These are phyloP conservation scores for Calidris pugnax DNA, from an alignment of 2,113 vertebrate species.

Conservation along the genomic window DNA sequence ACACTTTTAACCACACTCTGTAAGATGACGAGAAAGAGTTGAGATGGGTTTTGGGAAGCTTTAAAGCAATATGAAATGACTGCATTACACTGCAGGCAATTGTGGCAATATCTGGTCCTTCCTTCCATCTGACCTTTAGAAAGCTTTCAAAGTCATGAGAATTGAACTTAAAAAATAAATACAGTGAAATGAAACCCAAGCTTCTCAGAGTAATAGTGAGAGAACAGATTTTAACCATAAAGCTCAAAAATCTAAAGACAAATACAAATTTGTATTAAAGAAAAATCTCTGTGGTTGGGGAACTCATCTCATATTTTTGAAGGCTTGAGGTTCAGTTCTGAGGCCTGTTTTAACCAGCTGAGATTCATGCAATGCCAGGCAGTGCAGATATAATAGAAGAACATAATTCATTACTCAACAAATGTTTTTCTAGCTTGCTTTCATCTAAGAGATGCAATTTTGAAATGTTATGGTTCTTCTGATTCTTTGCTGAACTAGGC, in stretches of 20 bases:
- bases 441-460: background rate
- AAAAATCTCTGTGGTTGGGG: background rate
- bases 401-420: background rate
- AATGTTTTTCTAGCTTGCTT: background rate
- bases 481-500: background rate
- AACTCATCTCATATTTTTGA: background rate
- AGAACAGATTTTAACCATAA: background rate
- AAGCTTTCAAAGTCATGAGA: slow-evolving; percentile 19
- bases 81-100: background rate
- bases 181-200: background rate
- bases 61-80: background rate
- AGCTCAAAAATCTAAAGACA: background rate
- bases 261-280: slow-evolving; percentile 1
- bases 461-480: background rate
- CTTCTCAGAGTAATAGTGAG: background rate
- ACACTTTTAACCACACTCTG: background rate
- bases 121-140: slow-evolving; percentile 26
- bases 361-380: background rate
- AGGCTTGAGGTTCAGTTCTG: background rate
- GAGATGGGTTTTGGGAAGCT: background rate
- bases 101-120: background rate
- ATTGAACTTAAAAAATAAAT: slow-evolving; percentile 26
- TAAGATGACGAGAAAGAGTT: background rate
- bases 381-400: background rate
- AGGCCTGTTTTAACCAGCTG: background rate